Evolutionary conservation across 2,113 vertebrate genomes (phyloP), one percentile per base, ranked within the genome.

Genomic region (Octodon degus): DNA sequence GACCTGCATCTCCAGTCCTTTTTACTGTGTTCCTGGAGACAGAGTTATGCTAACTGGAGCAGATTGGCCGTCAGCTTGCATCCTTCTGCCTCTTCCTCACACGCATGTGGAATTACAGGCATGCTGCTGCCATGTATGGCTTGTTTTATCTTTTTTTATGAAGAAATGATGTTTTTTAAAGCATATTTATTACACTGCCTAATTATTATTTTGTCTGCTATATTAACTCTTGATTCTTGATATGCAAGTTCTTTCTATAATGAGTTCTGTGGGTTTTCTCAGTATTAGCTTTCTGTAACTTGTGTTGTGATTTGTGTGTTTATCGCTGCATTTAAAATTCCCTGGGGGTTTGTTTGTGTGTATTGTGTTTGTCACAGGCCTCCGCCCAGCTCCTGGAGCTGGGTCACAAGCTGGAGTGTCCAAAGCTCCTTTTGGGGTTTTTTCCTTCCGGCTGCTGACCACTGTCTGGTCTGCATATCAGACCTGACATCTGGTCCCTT

Each of bases 391-490:
- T 65, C 1, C 11, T 12, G 4, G 37, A 13, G n/a, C 47, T 14
- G 12, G 55, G 30, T 55, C 60, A 37, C 32, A 4, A 17, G 27
- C 34, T 40, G 30, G 11, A 22, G 3, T 43, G 9, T 37, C 65
- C 14, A 16, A 24, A 43, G 37, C 67, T 63, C 3, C 1, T 58
- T 34, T 43, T 13, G 37, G 7, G 19, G 25, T 47, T 53, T 40
- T 1, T 60, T 34, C 19, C 55, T 82, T 19, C 83, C 12, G 17
- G 53, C 74, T 53, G 65, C 53, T 0, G 9, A 7, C 32, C 11
- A 16, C 62, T 50, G 5, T 63, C 24, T 1, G 9, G 47, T 63
- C 84, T 6, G 8, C 1, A 0, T 14, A 3, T 74, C 55, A 53
- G 86, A 63, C 80, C 86, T 13, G 10, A 25, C 1, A 0, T 80